Percentiles rank a stretch among this genome's conserved stretches.
phyloP scores from a whole-genome alignment of 2,113 vertebrate species.

The Dryoscopus gambensis region DNA sequence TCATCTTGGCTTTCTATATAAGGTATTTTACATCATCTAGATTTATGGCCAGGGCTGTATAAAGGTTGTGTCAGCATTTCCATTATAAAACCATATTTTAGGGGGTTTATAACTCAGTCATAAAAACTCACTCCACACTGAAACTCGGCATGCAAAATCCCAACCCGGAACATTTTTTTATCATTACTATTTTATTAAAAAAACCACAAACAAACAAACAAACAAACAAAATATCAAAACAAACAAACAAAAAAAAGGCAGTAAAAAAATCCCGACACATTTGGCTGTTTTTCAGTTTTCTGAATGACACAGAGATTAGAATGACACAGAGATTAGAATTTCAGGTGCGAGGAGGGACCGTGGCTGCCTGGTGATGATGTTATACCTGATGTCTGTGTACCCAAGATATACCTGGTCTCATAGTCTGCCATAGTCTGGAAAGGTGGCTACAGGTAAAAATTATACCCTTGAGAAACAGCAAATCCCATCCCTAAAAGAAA shows the following conservation, averaged over 20 bases:
- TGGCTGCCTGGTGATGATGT: not conserved
- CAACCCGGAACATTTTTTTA: not conserved
- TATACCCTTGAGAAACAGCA: not conserved
- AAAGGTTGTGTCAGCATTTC: constrained; percentile 72
- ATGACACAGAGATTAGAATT: not conserved
- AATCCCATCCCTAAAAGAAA: not conserved
- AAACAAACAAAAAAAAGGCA: not conserved
- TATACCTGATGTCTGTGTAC: not conserved
- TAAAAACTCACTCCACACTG: constrained; percentile 51
- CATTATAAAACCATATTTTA: constrained; percentile 63
- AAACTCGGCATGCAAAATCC: constrained; percentile 21
- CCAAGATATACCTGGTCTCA: not conserved
- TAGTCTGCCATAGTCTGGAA: not conserved
- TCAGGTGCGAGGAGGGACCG: not conserved
- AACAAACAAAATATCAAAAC: too few species aligned
- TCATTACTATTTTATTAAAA: not conserved
- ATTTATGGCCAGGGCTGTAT: constrained; percentile 41
- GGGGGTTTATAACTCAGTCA: constrained; percentile 45
- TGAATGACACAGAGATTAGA: not conserved
- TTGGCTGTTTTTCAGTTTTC: not conserved
- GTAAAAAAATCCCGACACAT: rapidly evolving
- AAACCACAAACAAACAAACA: not conserved
- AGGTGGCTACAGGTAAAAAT: not conserved
- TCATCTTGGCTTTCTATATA: constrained; percentile 42
- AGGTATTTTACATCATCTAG: constrained; percentile 38